These are phyloP conservation scores for Papilio glaucus DNA, from an alignment of 1,140 invertebrate species.

Conservation along the genomic window DNA sequence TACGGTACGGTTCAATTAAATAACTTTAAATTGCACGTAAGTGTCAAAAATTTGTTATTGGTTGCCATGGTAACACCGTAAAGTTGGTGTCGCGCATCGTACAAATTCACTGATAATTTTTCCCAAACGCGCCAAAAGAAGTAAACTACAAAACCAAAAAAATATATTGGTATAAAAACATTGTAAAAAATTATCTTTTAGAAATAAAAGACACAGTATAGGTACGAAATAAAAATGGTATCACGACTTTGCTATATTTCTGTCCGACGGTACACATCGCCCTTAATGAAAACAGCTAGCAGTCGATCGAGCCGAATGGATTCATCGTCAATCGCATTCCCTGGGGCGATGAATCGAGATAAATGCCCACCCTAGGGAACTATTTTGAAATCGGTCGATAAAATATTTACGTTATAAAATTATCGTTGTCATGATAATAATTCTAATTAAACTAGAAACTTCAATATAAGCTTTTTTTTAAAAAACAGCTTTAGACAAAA, in stretches of 20 bases:
- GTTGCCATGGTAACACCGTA: no score
- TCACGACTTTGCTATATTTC: conserved; percentile 1
- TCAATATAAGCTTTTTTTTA: not conserved
- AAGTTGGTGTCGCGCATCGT: no score
- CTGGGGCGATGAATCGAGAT: conserved; percentile 11
- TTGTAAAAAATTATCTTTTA: not conserved
- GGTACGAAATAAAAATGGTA: not conserved
- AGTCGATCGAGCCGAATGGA: conserved; percentile 24
- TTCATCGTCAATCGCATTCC: conserved; percentile 15
- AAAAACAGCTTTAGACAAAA: no score
- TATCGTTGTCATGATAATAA: not conserved
- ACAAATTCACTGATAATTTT: not conserved
- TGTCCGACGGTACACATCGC: conserved; percentile 4
- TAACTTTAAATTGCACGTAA: no score
- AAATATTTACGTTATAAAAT: not conserved
- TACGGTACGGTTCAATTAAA: no score
- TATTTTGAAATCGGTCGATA: conserved; percentile 27
- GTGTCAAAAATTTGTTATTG: no score
- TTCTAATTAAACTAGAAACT: not conserved
- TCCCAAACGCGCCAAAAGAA: no score
- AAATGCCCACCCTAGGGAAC: not conserved
- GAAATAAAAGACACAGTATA: not conserved
- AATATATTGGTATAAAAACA: not conserved
- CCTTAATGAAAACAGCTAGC: conserved; percentile 24
- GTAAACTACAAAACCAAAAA: not conserved